These are phyloP conservation scores for Trididemnum nubilum DNA, from an alignment of 23 tunicate genomes.

Conservation along the genomic window DNA sequence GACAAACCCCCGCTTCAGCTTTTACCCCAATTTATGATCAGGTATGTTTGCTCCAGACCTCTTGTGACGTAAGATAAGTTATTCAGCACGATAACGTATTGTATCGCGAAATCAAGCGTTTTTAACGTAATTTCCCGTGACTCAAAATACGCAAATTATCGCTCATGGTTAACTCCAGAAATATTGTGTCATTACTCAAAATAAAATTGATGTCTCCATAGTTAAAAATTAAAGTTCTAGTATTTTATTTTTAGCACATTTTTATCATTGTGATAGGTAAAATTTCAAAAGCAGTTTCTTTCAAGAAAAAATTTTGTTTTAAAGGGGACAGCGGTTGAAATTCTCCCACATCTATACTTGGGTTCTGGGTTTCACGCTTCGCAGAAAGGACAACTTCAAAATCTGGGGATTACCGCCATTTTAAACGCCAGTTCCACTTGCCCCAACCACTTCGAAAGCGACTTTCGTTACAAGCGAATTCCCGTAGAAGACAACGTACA, in stretches of 20 bases:
- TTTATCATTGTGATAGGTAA: no score
- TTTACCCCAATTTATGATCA: conserved; percentile 35
- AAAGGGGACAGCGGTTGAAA: conserved; percentile 76
- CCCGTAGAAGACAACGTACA: conserved; percentile 73
- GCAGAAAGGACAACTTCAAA: conserved; percentile 37
- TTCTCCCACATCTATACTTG: conserved; percentile 60
- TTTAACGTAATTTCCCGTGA: not conserved
- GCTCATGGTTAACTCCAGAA: no score
- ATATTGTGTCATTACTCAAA: no score
- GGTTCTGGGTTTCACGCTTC: conserved; percentile 76
- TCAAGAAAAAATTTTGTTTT: no score
- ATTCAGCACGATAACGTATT: no score
- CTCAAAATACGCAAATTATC: not conserved
- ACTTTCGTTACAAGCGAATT: conserved; percentile 53
- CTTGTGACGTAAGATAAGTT: no score
- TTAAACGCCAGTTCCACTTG: conserved; percentile 70
- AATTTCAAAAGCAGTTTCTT: no score
- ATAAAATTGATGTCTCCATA: no score
- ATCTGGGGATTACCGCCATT: conserved; percentile 65
- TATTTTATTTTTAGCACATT: no score
- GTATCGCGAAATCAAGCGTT: no score
- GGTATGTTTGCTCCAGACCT: conserved; percentile 21
- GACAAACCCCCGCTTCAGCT: not conserved
- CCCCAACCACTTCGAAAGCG: conserved; percentile 46
- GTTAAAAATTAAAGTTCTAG: no score